A percentile compares a stretch with the other conserved stretches of the same genome.
Conservation (phyloP, 2,797 vertebrate species). For the Enoplosus armatus region DNA sequence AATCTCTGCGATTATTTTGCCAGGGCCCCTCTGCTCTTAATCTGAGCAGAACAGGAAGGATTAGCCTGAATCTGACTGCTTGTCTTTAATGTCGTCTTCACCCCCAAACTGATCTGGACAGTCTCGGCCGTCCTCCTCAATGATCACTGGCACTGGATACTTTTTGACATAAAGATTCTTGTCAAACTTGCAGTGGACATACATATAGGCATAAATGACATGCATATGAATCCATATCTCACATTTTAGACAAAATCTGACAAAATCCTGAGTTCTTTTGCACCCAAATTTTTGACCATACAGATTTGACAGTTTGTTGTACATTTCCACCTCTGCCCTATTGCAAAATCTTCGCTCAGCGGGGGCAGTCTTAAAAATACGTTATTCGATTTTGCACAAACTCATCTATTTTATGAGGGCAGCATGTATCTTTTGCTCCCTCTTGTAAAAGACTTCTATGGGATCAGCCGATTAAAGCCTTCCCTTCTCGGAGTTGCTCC, state of each 20-base stretch:
- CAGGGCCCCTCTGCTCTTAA: slow-evolving; percentile 61
- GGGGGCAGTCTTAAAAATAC: slow-evolving; percentile 9
- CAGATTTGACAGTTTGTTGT: not conserved
- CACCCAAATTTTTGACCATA: too few species aligned
- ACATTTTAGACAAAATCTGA: not conserved
- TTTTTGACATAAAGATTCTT: not conserved
- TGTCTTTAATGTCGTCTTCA: slow-evolving; percentile 53
- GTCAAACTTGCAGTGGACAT: not conserved
- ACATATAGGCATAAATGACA: not conserved
- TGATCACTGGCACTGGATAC: not conserved
- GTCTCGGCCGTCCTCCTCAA: slow-evolving; percentile 4
- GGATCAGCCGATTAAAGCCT: slow-evolving; percentile 35
- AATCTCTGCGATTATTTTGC: slow-evolving; percentile 70
- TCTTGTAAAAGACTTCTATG: slow-evolving; percentile 38
- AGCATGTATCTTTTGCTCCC: slow-evolving; percentile 14
- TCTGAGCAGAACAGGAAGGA: slow-evolving; percentile 67
- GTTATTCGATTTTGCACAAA: slow-evolving; percentile 32
- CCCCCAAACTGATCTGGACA: slow-evolving; percentile 41
- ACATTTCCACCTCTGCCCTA: slow-evolving; percentile 12
- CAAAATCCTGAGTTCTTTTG: not conserved
- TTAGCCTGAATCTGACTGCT: slow-evolving; percentile 68
- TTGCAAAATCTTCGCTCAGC: slow-evolving; percentile 20
- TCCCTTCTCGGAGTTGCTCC: slow-evolving; percentile 31
- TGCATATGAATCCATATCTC: not conserved
- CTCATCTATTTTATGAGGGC: slow-evolving; percentile 40